Evolutionary conservation across 2,797 vertebrate genomes (phyloP).

Genomic region (Sciurus vulgaris): DNA sequence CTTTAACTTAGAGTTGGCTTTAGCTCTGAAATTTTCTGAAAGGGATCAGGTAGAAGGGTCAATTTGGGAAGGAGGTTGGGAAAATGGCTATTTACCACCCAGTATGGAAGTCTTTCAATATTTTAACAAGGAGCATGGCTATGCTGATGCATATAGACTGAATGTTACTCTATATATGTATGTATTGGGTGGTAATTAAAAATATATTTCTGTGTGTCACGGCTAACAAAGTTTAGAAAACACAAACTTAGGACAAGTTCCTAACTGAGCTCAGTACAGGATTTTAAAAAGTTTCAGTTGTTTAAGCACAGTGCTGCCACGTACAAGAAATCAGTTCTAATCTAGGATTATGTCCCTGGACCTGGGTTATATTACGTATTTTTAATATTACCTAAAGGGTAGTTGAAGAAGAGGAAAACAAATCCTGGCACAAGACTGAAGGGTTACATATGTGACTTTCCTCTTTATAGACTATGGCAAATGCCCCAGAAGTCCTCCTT

Average conservation of each 20-base stretch:
- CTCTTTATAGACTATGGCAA: not conserved
- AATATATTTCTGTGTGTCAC: not conserved
- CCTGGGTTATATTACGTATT: not conserved
- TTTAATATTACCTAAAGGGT: constrained; percentile 51
- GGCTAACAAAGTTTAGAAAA: constrained; percentile 28
- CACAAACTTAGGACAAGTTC: constrained; percentile 5
- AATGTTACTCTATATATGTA: not conserved
- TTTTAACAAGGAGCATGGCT: constrained; percentile 16
- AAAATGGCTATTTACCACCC: not conserved
- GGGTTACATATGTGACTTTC: not conserved
- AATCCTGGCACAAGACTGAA: constrained; percentile 22
- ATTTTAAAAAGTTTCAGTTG: constrained; percentile 58
- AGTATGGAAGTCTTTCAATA: constrained; percentile 21
- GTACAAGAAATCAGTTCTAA: constrained; percentile 15
- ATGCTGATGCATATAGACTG: not conserved
- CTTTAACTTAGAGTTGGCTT: constrained; percentile 26
- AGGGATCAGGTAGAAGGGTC: not conserved
- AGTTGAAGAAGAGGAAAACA: constrained; percentile 30
- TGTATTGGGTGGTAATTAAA: constrained; percentile 29
- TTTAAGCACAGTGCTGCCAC: not conserved
- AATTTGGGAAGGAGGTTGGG: not conserved
- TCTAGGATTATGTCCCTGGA: not conserved
- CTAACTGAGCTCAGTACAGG: not conserved
- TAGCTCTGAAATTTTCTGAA: constrained; percentile 52
- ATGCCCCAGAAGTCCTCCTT: constrained; percentile 10